Base-by-base conservation (phyloP, 2,113 vertebrate species). In the Martes martes region DNA sequence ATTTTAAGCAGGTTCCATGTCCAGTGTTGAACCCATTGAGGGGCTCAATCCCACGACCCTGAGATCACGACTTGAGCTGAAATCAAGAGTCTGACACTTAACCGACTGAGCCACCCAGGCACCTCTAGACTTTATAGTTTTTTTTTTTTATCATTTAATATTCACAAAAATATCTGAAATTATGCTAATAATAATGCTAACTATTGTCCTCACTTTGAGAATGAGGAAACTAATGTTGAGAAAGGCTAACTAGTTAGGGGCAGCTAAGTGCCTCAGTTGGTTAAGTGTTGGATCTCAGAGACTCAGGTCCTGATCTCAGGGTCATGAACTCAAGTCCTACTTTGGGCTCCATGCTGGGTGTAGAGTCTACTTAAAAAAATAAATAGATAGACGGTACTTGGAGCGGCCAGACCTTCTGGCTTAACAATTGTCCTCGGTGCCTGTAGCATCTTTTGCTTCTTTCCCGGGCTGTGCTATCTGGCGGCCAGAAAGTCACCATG, bases 401-500 rank as follows among this genome's bases (percentile, higher is more conserved):
- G 4, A 7, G 78, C 15, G 2, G 0, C 0, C 1, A 0, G 18
- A 0, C 4, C 1, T 55, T 0, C 0, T 0, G 0, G 1, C 5
- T 28, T 0, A 9, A 3, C 33, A 4, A 24, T 76, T 50, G 0
- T 0, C 0, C 5, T 19, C 3, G 1, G 18, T 21, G 57, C 16
- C 5, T 2, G 26, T 67, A 26, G 59, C 33, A 4, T 6, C 42
- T 9, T 83, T 61, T 0, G 11, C 5, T 67, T 79, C 13, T 19
- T 15, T 26, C 47, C 31, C 55, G 11, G 11, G 47, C 59, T 0
- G 47, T n/a, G 18, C 36, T 45, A 16, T 24, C 50, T 42, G 0
- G 67, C 39, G 4, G 15, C 69, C 97, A 99, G 99, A 98, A 98
- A 42, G 96, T 97, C 98, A 99, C 96, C 97, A 99, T 99, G 99